phyloP scores from a whole-genome alignment of 2,113 vertebrate species.

The Meles meles region DNA sequence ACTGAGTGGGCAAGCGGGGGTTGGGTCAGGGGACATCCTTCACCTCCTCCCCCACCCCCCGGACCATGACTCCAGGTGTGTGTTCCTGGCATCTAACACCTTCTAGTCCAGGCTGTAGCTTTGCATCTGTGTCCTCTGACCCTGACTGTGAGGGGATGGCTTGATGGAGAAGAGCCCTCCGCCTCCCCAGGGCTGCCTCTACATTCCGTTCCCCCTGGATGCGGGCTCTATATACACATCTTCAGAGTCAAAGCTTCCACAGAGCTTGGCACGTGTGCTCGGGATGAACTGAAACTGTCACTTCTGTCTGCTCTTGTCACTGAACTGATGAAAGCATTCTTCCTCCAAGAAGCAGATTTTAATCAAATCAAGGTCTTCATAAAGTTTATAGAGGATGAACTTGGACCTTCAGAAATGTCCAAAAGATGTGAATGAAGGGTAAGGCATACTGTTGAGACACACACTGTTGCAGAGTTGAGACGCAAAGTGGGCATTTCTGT shows the following conservation, averaged over 20 bases:
- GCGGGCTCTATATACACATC: neutral
- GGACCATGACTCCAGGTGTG: neutral
- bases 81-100: neutral
- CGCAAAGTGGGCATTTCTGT: neutral
- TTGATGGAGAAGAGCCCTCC: neutral
- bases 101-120: neutral
- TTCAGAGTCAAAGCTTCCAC: neutral
- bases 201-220: neutral
- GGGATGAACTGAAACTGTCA: constrained; percentile 8
- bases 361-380: constrained; percentile 46
- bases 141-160: neutral
- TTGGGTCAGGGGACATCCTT: neutral
- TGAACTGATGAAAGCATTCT: constrained; percentile 37
- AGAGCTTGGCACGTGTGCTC: neutral
- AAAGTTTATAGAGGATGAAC: constrained; percentile 54
- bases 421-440: constrained; percentile 36
- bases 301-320: constrained; percentile 28
- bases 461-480: fast-evolving
- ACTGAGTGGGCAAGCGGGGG: fast-evolving
- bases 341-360: constrained; percentile 9
- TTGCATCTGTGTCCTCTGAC: neutral
- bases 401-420: constrained; percentile 26
- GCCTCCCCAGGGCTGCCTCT: neutral
- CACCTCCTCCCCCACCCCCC: neutral
- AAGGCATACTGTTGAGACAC: neutral